These are phyloP conservation scores for Acyrthosiphon pisum DNA, from an alignment of 1,140 invertebrate genomes.

Conservation along the genomic window DNA sequence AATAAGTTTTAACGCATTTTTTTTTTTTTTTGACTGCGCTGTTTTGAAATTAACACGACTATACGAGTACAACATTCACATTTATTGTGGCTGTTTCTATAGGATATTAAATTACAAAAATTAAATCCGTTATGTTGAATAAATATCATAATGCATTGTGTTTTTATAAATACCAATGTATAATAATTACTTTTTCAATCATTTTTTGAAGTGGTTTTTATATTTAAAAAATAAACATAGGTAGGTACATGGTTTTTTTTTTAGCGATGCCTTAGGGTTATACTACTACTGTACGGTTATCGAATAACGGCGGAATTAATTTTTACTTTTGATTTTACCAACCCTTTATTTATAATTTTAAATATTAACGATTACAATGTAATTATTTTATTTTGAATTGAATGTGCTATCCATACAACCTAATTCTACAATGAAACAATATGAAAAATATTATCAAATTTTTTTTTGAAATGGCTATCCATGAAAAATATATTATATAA, in stretches of 20 bases:
- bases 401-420: background rate
- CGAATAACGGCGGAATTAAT: background rate
- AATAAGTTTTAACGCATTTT: background rate
- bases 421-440: background rate
- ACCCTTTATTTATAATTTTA: background rate
- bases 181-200: conserved; percentile 2
- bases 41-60: background rate
- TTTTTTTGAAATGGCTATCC: too few species aligned
- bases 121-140: background rate
- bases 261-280: background rate
- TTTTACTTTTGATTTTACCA: background rate
- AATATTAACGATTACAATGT: background rate
- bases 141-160: background rate
- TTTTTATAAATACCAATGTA: background rate
- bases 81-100: background rate
- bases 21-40: background rate
- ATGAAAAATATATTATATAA: too few species aligned
- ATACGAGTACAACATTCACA: background rate
- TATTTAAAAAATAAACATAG: background rate
- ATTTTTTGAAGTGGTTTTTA: background rate
- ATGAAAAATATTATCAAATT: too few species aligned
- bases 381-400: background rate
- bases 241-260: background rate
- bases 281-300: background rate
- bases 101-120: conserved; percentile 1